Evolutionary conservation across 2,113 vertebrate species (phyloP).

Genomic region (Camelus bactrianus): DNA sequence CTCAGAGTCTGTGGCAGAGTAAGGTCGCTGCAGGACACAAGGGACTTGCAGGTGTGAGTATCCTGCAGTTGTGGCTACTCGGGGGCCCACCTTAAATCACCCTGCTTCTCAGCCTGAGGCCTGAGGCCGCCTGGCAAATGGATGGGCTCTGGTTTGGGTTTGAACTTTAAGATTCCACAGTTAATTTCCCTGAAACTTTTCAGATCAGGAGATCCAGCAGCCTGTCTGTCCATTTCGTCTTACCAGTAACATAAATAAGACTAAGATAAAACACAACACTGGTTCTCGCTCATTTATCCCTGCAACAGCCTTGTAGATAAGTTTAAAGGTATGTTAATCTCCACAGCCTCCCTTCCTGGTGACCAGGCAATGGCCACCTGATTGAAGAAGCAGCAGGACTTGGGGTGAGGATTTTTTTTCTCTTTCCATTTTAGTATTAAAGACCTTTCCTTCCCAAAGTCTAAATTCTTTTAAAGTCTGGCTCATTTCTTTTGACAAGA

Average conservation of each 20-base stretch:
- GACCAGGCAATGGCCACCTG: neutral
- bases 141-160: neutral
- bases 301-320: conserved; percentile 40
- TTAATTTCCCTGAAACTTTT: conserved; percentile 1
- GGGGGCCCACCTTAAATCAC: neutral
- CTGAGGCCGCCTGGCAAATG: neutral
- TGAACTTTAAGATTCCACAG: neutral
- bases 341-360: neutral
- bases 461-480: conserved; percentile 59
- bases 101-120: neutral
- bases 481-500: conserved; percentile 60
- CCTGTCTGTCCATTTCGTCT: neutral
- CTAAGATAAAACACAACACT: neutral
- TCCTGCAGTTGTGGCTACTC: neutral
- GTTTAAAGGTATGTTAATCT: neutral
- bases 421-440: conserved; percentile 53
- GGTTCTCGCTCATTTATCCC: neutral
- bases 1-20: neutral
- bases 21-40: neutral
- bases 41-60: neutral
- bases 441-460: conserved; percentile 27
- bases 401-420: neutral
- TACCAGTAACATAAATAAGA: neutral
- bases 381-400: conserved; percentile 29
- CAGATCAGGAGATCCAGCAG: neutral